These are phyloP conservation scores for Pseudochirops corinnae DNA, from an alignment of 2,797 vertebrate genomes.

Conservation along the genomic window DNA sequence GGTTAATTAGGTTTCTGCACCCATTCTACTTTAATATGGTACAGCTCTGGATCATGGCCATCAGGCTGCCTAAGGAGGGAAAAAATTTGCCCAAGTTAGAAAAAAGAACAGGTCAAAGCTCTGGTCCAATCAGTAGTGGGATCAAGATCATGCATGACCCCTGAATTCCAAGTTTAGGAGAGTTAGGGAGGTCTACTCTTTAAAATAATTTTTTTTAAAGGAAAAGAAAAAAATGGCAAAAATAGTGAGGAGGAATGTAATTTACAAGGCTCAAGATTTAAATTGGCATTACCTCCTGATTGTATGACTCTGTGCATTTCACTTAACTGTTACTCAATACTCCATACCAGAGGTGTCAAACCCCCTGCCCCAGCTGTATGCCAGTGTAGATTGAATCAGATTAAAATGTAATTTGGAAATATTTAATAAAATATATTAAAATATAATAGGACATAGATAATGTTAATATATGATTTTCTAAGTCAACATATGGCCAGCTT, in stretches of 20 bases:
- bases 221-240: conserved; percentile 23
- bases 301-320: not conserved
- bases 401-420: not conserved
- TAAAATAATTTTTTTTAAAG: not conserved
- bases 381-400: not conserved
- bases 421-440: not conserved
- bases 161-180: not conserved
- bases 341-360: not conserved
- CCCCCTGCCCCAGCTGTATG: not conserved
- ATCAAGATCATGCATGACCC: not conserved
- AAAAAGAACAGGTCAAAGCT: not conserved
- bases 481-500: not conserved
- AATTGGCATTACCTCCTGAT: not conserved
- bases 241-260: conserved; percentile 14
- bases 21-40: not conserved
- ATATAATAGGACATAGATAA: not conserved
- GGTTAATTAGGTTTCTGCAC: not conserved
- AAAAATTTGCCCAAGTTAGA: not conserved
- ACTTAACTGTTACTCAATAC: not conserved
- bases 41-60: not conserved
- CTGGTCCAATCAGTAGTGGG: not conserved
- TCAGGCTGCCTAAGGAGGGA: not conserved
- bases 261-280: conserved; percentile 36
- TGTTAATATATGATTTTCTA: not conserved
- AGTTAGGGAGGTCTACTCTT: not conserved